Evolutionary conservation across 2,113 vertebrate genomes (phyloP), one percentile per base, ranked within the genome.

Genomic region (Nothoprocta pentlandii): DNA sequence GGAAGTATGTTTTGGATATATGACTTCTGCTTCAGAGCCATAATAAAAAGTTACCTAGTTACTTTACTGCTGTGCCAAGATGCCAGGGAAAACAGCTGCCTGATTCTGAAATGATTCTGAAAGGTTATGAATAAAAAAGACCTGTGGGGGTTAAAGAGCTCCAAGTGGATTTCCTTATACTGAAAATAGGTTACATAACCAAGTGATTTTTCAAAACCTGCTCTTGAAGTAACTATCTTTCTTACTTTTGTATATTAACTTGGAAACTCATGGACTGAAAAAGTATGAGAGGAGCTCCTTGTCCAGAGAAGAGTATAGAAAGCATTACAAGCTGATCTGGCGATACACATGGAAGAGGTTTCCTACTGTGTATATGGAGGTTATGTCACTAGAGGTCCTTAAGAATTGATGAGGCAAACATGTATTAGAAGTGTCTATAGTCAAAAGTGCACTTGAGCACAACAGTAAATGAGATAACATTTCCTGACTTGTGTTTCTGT

Each of bases 1-100:
- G 46, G 63, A 92, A 64, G 49, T 13, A 2, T 80, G 68, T 89
- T 95, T 91, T 91, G 90, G 51, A 80, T 87, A 68, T 85, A 64
- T 17, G 80, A 17, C 77, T 85, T 12, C 19, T 77, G 64, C 76
- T 69, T 86, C 56, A 59, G 61, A 51, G 3, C 51, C 64, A 39
- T 80, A 75, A 75, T 83, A 78, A 83, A 42, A 92, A 74, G 22
- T 59, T 28, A 49, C 8, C 22, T 3, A 56, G 23, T 19, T 71
- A 30, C 15, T 30, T 30, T 22, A 22, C 42, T 75, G 22, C n/a
- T 17, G 25, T 54, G 21, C 16, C 32, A 44, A 32, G 32, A 58
- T 30, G 42, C 42, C 64, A 74, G 36, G 16, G 23, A 74, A 41
- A 46, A 10, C 39, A 47, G 71, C 59, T 21, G 75, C 34, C 75